Percentiles rank a stretch among this genome's conserved stretches.
Conservation (phyloP, 2,113 vertebrate genomes). For the Rhinolophus sinicus region DNA sequence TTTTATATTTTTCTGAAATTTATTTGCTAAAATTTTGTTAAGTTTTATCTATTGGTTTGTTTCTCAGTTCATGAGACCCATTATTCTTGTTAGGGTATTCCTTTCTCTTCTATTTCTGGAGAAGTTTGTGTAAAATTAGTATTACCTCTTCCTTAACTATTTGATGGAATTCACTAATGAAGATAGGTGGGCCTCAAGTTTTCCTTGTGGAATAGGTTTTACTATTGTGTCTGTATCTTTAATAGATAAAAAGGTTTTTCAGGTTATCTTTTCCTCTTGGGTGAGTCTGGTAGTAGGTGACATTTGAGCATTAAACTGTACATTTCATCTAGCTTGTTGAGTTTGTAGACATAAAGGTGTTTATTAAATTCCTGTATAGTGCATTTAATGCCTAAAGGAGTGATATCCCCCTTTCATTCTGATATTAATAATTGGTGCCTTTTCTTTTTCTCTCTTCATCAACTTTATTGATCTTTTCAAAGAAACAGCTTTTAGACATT, state of each 20-base stretch:
- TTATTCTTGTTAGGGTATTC: not conserved
- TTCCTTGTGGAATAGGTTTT: not conserved
- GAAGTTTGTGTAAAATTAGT: not conserved
- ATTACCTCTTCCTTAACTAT: not conserved
- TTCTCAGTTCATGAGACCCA: not conserved
- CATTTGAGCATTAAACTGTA: not conserved
- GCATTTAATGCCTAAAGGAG: not conserved
- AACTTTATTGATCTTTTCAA: not conserved
- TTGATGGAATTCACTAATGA: not conserved
- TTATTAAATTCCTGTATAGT: not conserved
- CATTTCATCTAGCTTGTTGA: not conserved
- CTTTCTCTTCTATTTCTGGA: not conserved
- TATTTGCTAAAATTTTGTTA: not conserved
- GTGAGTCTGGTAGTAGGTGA: not conserved
- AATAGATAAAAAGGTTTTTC: not conserved
- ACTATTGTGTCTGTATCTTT: not conserved
- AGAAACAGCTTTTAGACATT: not conserved
- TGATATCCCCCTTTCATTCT: not conserved
- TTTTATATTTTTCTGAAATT: not conserved
- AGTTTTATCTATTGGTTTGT: not conserved
- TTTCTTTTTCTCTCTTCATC: not conserved
- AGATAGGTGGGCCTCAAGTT: not conserved
- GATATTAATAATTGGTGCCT: not conserved
- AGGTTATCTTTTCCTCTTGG: not conserved
- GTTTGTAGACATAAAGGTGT: not conserved